Base-by-base conservation (phyloP, 2,888 invertebrate genomes). In the Proisotoma minuta region DNA sequence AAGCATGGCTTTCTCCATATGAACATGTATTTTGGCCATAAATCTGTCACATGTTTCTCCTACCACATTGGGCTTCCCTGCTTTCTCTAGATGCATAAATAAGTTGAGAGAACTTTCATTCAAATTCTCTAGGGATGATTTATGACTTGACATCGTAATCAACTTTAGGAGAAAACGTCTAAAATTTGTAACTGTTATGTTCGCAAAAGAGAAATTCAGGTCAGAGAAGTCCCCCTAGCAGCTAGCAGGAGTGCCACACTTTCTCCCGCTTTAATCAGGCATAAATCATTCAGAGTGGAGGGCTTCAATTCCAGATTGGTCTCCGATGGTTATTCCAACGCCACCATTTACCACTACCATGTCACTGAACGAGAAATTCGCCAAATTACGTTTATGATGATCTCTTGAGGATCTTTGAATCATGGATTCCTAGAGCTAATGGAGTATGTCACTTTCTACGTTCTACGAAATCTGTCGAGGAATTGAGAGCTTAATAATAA, bases 231-330 rank as follows among this genome's bases (percentile, higher is more conserved):
- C 28, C 18, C 28, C 52, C 29, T 28, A n/a, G 15, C 23, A n/a
- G 20, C 20, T 8, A 34, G 8, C 8, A 15, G 34, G 34, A 34
- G 34, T 47, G 47, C n/a, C 29, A 43, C 51, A 59, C 59, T 51
- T 59, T 59, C 52, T 27, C 52, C 51, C 22, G 52, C 59, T 59
- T 43, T 34, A 47, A 59, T 27, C 52, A 59, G 49, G n/a, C 59
- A 51, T 59, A 59, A 59, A 59, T 59, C 59, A 59, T 52, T 54
- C 39, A 52, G 52, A 43, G 51, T 27, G 40, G 59, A 52, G 59
- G 59, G 43, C 51, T 52, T 59, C 59, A 59, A 59, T 59, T 59
- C 52, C 40, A 59, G 59, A 59, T 59, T 59, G 59, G 51, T 27
- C 52, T 23, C 52, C 28, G 52, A 51, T 52, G 29, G 34, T 34